Base-by-base conservation (phyloP, 2,797 vertebrate species). In the Kryptolebias ocellatus region DNA sequence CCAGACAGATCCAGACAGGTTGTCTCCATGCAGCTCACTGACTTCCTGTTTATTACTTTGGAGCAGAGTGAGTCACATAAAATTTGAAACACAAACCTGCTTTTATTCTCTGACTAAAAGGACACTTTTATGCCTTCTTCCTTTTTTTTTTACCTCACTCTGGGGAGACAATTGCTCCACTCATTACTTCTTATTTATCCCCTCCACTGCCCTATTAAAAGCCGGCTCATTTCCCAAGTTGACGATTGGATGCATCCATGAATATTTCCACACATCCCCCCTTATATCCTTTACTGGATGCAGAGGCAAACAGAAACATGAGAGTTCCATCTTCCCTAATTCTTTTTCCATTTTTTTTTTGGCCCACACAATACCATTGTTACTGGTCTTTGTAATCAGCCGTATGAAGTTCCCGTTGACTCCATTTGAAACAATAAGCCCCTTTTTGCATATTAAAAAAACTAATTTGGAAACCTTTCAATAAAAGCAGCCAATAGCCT, bases 111-210 rank as follows among this genome's bases (percentile, higher is more conserved):
- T 3, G 17, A 39, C 53, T 59, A 31, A 73, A 50, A 53, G 42
- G 46, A 76, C 31, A 74, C 63, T 73, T 66, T 56, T 45, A 27
- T 18, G 8, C 12, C 11, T 29, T 12, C 44, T n/a, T 60, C 27
- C 20, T 46, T 55, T 57, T 31, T 46, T 53, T 34, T 15, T 54
- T 2, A 24, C 55, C 27, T 34, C 61, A 14, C 18, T 69, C 45
- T 18, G 0, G 18, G 14, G 58, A 28, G 12, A 79, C 69, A 79
- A 76, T 70, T n/a, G 46, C 70, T 55, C 62, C 68, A 50, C 62
- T 86, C 67, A 69, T 81, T 45, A 18, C 64, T 76, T 51, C 16
- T 27, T 70, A 61, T 52, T 62, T 60, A 59, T 60, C 58, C 44
- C 56, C 56, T 51, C 44, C 72, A 73, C 69, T 18, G 49, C 51